These are phyloP conservation scores for Musca vetustissima DNA, from an alignment of 1,140 invertebrate species.

Conservation along the genomic window DNA sequence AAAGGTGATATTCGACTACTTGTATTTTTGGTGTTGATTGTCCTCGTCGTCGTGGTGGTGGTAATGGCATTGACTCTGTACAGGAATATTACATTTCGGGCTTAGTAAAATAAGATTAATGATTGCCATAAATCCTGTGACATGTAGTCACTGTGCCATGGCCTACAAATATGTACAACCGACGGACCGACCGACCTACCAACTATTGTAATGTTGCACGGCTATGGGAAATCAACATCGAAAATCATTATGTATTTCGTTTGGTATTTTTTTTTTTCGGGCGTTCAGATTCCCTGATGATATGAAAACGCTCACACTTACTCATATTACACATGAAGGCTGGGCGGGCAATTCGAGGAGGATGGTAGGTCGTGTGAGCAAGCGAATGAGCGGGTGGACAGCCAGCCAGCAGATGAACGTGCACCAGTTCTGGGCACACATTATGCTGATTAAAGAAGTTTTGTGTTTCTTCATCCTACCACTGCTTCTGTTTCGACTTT, in stretches of 20 bases:
- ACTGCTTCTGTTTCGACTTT: neutral
- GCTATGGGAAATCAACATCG: constrained; percentile 12
- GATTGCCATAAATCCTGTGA: constrained; percentile 55
- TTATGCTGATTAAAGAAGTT: constrained; percentile 17
- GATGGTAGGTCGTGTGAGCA: too few relatives aligned
- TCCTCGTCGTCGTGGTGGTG: too few relatives aligned
- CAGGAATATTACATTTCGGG: constrained; percentile 21
- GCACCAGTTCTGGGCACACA: neutral
- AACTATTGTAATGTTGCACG: neutral
- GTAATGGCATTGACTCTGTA: constrained; percentile 22
- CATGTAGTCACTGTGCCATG: constrained; percentile 29
- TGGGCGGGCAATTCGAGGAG: too few relatives aligned
- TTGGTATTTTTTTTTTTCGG: neutral
- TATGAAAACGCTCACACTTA: constrained; percentile 4
- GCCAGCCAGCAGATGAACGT: too few relatives aligned
- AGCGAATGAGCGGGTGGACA: too few relatives aligned
- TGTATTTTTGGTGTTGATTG: neutral
- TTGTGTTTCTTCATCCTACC: neutral
- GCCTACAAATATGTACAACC: constrained; percentile 8
- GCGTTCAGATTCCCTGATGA: constrained; percentile 5
- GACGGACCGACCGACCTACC: neutral
- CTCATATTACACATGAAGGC: too few relatives aligned
- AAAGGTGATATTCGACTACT: neutral
- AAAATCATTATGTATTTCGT: constrained; percentile 5
- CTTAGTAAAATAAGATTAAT: constrained; percentile 51